Evolutionary conservation across 2,113 vertebrate genomes (phyloP).

Genomic region (Oplegnathus fasciatus): DNA sequence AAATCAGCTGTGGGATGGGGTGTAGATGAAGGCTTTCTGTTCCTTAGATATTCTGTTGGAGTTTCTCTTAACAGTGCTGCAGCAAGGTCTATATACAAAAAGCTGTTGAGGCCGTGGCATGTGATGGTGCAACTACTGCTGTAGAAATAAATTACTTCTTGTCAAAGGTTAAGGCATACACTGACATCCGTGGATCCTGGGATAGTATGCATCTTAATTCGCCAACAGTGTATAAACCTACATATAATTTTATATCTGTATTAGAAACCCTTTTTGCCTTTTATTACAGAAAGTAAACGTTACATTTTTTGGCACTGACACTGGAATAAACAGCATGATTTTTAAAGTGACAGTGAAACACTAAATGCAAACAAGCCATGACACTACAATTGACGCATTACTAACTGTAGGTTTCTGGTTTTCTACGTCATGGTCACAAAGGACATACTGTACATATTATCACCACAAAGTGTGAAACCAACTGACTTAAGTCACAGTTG

Average conservation of each 20-base stretch:
- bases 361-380: slow-evolving; percentile 48
- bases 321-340: slow-evolving; percentile 34
- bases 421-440: slow-evolving; percentile 37
- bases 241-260: neutral
- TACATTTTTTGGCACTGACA: slow-evolving; percentile 61
- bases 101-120: slow-evolving; percentile 19
- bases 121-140: slow-evolving; percentile 17
- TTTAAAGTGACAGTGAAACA: slow-evolving; percentile 50
- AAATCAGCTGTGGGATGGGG: slow-evolving; percentile 1
- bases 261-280: slow-evolving; percentile 32
- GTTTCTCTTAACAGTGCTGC: slow-evolving; percentile 17
- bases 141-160: slow-evolving; percentile 18
- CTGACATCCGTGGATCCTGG: slow-evolving; percentile 22
- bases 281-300: slow-evolving; percentile 40
- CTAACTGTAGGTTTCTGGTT: slow-evolving; percentile 23
- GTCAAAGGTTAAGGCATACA: slow-evolving; percentile 10
- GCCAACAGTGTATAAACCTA: slow-evolving; percentile 22
- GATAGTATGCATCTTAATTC: slow-evolving; percentile 15
- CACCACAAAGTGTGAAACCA: slow-evolving; percentile 24
- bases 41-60: neutral
- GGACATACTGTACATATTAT: slow-evolving; percentile 46
- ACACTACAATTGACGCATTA: slow-evolving; percentile 45
- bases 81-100: slow-evolving; percentile 18
- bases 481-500: neutral
- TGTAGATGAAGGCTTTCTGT: slow-evolving; percentile 22